These are phyloP conservation scores for Siphonodentalium dalli DNA, from an alignment of 2,888 invertebrate species.

Conservation along the genomic window DNA sequence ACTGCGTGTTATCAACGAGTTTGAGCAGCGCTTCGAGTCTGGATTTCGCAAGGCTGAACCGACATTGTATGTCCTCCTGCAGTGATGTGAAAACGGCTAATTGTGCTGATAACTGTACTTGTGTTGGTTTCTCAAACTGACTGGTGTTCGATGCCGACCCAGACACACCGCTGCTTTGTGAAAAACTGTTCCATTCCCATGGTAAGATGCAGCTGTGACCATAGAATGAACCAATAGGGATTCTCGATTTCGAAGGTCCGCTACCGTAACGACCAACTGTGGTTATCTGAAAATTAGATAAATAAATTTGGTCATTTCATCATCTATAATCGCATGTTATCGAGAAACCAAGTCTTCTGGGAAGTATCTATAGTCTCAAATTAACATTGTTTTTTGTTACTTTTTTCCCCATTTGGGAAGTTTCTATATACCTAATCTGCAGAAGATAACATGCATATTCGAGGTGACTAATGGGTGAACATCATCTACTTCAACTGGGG, in stretches of 20 bases:
- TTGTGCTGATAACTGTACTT: slow-evolving; percentile 55
- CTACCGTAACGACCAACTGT: slow-evolving; percentile 91
- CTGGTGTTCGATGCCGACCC: slow-evolving; percentile 19
- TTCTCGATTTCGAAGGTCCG: slow-evolving; percentile 87
- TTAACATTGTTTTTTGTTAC: no score
- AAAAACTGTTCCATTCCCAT: slow-evolving; percentile 66
- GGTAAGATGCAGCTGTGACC: slow-evolving; percentile 82
- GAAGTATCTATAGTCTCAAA: no score
- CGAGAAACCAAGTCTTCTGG: no score
- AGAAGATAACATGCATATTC: no score
- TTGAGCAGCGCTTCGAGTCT: slow-evolving; percentile 79
- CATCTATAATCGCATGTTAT: no score
- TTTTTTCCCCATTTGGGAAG: no score
- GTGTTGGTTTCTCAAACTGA: slow-evolving; percentile 41
- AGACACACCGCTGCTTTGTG: slow-evolving; percentile 27
- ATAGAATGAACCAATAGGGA: slow-evolving; percentile 91
- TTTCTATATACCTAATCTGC: no score
- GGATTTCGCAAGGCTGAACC: slow-evolving; percentile 83
- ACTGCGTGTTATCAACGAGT: slow-evolving; percentile 48
- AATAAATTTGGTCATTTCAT: no score
- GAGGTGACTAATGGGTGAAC: no score
- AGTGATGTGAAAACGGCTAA: slow-evolving; percentile 75
- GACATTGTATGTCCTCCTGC: slow-evolving; percentile 81
- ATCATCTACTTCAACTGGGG: no score
- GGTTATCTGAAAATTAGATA: slow-evolving; percentile 74